Conservation (phyloP, 2,797 vertebrate species). For the Steatocranus sp. region DNA sequence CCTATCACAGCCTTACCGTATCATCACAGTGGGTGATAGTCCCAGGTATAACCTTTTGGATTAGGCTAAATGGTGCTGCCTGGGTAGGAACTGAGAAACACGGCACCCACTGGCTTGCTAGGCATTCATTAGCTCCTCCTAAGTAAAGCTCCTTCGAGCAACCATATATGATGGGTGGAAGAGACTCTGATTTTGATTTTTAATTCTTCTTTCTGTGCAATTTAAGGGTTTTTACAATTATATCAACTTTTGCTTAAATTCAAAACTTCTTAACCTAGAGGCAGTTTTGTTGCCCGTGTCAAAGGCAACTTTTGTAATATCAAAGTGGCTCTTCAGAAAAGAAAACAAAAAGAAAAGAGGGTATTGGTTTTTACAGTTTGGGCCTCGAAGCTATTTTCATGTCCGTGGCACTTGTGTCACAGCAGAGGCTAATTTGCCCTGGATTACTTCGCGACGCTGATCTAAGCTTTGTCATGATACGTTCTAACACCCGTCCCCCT, state of each 20-base stretch:
- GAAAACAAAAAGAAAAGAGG: neutral
- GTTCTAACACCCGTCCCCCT: conserved; percentile 46
- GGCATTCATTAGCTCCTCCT: neutral
- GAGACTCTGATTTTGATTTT: neutral
- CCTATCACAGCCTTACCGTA: neutral
- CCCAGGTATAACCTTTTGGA: neutral
- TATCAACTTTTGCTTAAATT: conserved; percentile 23
- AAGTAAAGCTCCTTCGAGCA: neutral
- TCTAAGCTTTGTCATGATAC: conserved; percentile 58
- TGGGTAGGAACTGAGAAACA: neutral
- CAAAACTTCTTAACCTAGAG: neutral
- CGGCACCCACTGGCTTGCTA: neutral
- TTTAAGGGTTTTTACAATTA: neutral
- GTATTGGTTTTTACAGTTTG: conserved; percentile 49
- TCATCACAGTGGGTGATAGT: neutral
- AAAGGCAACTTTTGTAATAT: conserved; percentile 40
- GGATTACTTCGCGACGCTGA: conserved; percentile 51
- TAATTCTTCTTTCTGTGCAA: neutral
- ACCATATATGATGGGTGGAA: neutral
- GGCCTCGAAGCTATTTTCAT: conserved; percentile 39
- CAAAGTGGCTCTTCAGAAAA: conserved; percentile 34
- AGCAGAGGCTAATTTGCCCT: conserved; percentile 59
- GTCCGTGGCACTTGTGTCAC: conserved; percentile 51
- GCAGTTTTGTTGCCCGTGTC: neutral
- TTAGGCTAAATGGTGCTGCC: neutral